Base-by-base conservation (phyloP, 2,797 vertebrate genomes). In the Spinus pinus region DNA sequence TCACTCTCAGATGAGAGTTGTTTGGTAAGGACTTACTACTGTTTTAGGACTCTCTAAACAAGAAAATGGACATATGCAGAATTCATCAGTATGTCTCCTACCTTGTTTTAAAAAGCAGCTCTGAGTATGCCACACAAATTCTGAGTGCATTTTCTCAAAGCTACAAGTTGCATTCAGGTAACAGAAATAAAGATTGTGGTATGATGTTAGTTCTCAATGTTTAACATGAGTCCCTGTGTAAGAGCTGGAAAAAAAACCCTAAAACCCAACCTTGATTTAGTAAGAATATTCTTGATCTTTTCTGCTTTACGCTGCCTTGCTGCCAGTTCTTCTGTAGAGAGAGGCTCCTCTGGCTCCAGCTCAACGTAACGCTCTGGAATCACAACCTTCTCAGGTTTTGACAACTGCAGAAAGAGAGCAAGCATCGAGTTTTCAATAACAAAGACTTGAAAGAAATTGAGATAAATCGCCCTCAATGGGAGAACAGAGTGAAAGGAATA, bases 361-460 rank as follows among this genome's bases (percentile, higher is more conserved):
- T 99, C 99, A 96, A 99, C 96, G 1, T 99, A 99, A 18, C 99
- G 98, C 95, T 99, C 99, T 1, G 99, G 99, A 95, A 99, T 99
- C 64, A 98, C 92, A 82, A 99, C 99, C 94, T 99, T 99, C 96
- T 99, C 98, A 39, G 99, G 99, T 94, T 98, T 99, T 83, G 99
- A 98, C 33, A 99, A 97, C 99, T 99, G 80, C 24, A 84, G 35
- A 95, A 92, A 86, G 57, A 80, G 57, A 72, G 51, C 18, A 83
- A 58, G 46, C 21, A 37, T 41, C 9, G 14, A 46, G 42, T 56
- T 84, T 71, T 89, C 73, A 83, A 23, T 16, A 72, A 57, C 37
- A 75, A 78, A 73, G 56, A 56, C 49, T 71, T 15, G 27, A 61
- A 79, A 66, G 64, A 72, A 71, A 61, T 11, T 9, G 51, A 82